phyloP scores from a whole-genome alignment of 2,797 vertebrate genomes.

The Valencia hispanica region DNA sequence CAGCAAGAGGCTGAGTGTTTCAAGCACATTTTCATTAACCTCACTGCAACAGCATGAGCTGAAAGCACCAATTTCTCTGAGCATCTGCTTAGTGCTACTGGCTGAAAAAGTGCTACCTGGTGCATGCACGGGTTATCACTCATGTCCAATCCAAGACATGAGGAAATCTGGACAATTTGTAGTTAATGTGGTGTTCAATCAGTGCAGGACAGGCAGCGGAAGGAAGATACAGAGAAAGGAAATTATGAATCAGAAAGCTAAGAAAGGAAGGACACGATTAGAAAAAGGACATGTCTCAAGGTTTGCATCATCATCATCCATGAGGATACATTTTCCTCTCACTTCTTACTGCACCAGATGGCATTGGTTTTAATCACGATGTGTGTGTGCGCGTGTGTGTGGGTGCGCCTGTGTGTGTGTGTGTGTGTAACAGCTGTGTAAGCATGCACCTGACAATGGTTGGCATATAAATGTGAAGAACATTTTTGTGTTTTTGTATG shows the following conservation, averaged over 20 bases:
- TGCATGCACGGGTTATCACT: conserved; percentile 54
- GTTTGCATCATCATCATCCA: conserved; percentile 75
- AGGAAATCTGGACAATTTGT: conserved; percentile 54
- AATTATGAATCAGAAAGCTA: conserved; percentile 35
- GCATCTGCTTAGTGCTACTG: conserved; percentile 58
- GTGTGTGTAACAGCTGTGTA: conserved; percentile 18
- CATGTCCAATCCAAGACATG: conserved; percentile 41
- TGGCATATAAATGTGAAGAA: conserved; percentile 5
- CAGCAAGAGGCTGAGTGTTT: conserved; percentile 25
- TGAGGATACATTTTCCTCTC: conserved; percentile 60
- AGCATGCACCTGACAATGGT: conserved; percentile 26
- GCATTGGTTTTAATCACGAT: conserved; percentile 72
- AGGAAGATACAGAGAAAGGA: conserved; percentile 21
- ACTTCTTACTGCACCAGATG: conserved; percentile 69
- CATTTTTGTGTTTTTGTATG: conserved; percentile 19
- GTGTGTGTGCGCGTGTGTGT: conserved; percentile 39
- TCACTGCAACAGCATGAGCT: conserved; percentile 52
- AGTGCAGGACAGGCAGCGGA: conserved; percentile 17
- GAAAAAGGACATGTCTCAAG: conserved; percentile 64
- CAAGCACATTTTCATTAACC: conserved; percentile 51
- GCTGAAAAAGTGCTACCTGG: conserved; percentile 49
- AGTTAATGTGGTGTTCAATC: conserved; percentile 50
- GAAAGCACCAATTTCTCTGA: conserved; percentile 38
- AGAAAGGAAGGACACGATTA: conserved; percentile 42
- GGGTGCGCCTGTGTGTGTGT: conserved; percentile 21